Base-by-base conservation (phyloP, 2,888 invertebrate species). In the Leptinotarsa tumamoca region DNA sequence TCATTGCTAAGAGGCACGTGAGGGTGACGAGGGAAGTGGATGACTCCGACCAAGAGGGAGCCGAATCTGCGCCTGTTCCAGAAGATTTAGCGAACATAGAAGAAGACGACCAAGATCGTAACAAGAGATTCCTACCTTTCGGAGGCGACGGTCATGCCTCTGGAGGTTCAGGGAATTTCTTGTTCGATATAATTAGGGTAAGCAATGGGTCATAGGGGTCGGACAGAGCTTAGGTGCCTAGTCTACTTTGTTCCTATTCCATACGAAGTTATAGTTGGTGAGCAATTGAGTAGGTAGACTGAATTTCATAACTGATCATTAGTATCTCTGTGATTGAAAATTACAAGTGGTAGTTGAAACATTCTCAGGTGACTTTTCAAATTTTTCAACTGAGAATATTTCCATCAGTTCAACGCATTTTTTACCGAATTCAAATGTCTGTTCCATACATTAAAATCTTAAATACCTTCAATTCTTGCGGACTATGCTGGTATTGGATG, bases 131-230 rank as follows among this genome's bases (percentile, higher is more conserved):
- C 89, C 90, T 93, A 84, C 93, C 91, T 86, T 94, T 94, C 87
- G 93, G 93, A 23, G 91, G 90, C 68, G 87, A 85, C 58, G 86
- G 83, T 67, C 84, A 83, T 74, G 87, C 89, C 79, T 88, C 88
- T 15, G 94, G 94, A 80, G 95, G 95, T 73, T 95, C 95, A 70
- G 96, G 96, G 79, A 96, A 96, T 90, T 95, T 96, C 91, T 91
- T 96, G 82, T 95, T 96, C 89, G 96, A 96, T 89, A 93, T 95
- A 87, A 94, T 96, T 88, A 92, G 96, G 92, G 96, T 96, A 90
- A 94, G 95, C 91, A 82, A 78, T 75, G 77, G 68, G 76, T 50
- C 68, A 73, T 70, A 68, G 50, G 18, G 58, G 54, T 33, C n/a
- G 33, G 18, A 18, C 49, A 52, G 27, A 21, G 21, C 27, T 43